Evolutionary conservation across 2,113 vertebrate genomes (phyloP), one percentile per base, ranked within the genome.

Genomic region (Dicerorhinus sumatrensis): DNA sequence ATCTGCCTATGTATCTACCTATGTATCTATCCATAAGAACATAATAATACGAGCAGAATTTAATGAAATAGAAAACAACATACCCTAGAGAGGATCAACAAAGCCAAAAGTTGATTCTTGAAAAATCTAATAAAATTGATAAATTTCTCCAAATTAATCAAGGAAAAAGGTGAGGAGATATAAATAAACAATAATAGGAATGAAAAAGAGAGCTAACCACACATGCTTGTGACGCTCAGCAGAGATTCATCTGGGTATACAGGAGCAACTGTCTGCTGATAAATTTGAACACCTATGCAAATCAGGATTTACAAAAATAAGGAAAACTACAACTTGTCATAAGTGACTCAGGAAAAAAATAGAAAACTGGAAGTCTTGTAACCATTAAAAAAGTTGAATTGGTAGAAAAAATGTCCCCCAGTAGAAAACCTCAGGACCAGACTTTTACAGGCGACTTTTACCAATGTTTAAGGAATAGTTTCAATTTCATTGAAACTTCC

Each of bases 141-240:
- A 33, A 29, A 29, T 17, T 14, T 8, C 33, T 8, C 25, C 23
- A n/a, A 29, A 5, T 9, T 62, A 9, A 16, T 27, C 4, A 0
- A 10, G 65, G n/a, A 21, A 33, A 18, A 16, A 3, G 29, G 4
- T 2, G 3, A 31, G 9, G 86, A 5, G 6, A 2, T 2, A 21
- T 65, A 48, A 51, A 4, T 1, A 48, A 58, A 60, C 5, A 5
- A 51, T 20, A 10, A 18, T 0, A 11, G 10, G 62, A 23, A 3
- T 33, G 20, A 48, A 16, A 65, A 42, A 69, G 51, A 54, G 51
- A 54, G 14, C 51, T 54, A 54, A 54, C 51, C 51, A 54, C 51
- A 16, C 13, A 3, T 54, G 51, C 51, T 14, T 4, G 4, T 16
- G 14, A 54, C 3, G 51, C 51, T 54, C 51, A 54, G 51, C 51